phyloP scores from a whole-genome alignment of 2,888 invertebrate species.

The Aproaerema taeniolella region DNA sequence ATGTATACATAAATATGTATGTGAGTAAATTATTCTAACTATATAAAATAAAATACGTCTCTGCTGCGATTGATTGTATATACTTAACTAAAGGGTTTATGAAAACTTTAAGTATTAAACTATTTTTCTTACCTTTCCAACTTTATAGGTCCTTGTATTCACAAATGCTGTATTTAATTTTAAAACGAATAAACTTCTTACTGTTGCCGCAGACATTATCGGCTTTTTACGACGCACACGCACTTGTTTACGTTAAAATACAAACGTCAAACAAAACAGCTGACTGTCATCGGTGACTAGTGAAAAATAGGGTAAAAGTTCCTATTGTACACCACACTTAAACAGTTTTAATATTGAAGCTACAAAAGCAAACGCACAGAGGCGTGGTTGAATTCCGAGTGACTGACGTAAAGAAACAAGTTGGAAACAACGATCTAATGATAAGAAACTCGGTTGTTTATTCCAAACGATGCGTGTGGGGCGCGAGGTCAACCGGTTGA shows the following conservation, averaged over 20 bases:
- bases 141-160: constrained; percentile 27
- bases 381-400: neutral
- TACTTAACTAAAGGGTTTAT: no score
- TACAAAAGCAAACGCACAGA: no score
- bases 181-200: constrained; percentile 30
- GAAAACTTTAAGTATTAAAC: neutral
- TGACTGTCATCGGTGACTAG: constrained; percentile 12
- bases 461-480: constrained; percentile 19
- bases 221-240: constrained; percentile 12
- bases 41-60: no score
- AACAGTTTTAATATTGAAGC: no score
- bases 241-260: constrained; percentile 7
- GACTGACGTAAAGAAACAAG: constrained; percentile 14
- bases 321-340: no score
- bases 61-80: no score
- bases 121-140: constrained; percentile 34
- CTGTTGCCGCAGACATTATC: constrained; percentile 30
- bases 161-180: constrained; percentile 28
- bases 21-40: no score
- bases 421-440: constrained; percentile 33
- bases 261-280: constrained; percentile 19
- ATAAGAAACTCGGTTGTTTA: constrained; percentile 35
- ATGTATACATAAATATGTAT: no score
- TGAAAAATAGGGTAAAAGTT: constrained; percentile 4
- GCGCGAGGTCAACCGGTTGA: constrained; percentile 36